Evolutionary conservation across 2,888 invertebrate species (phyloP), one percentile per base, ranked within the genome.

Genomic region (Papilio demoleus): DNA sequence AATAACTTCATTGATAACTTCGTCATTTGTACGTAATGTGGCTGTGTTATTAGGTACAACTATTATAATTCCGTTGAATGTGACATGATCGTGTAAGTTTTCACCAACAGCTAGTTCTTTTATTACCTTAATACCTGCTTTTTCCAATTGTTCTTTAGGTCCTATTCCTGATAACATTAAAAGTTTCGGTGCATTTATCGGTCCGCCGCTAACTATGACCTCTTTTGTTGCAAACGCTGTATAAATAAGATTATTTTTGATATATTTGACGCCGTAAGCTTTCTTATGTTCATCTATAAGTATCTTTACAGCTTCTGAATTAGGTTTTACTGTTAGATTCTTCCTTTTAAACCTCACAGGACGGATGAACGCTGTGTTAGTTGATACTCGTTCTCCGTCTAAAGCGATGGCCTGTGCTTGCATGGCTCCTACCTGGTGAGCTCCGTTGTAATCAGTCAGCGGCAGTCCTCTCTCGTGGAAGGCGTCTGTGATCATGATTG

Each of bases 351-450:
- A 82, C 36, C 95, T 85, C 24, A 95, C 93, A 0, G 95, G 95
- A 70, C 94, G 85, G n/a, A 95, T 94, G 76, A 94, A 95, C 0
- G 95, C 95, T 0, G 83, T 88, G 77, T 95, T 95, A 0, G 95
- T 91, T 12, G 95, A 95, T 14, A 92, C 86, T 67, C 95, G 88
- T 73, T 86, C 81, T 0, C 95, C 95, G 70, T 93, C 83, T 40
- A 88, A 80, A 0, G 93, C 79, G 0, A 94, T 92, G 0, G 93
- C 87, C 79, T 95, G 95, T 0, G 94, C 78, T 61, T 94, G 86
- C 88, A 93, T 94, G 0, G 93, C 92, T 0, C 95, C 94, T 5
- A 93, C 74, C 78, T 94, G 93, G 4, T 81, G 64, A 2, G 86
- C 90, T 0, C 89, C 91, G 73, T 94, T 95, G 70, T 90, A 92